A percentile compares a stretch with the other conserved stretches of the same genome.
Conservation (phyloP, 2,888 invertebrate species). For the Diadegma fenestrale region DNA sequence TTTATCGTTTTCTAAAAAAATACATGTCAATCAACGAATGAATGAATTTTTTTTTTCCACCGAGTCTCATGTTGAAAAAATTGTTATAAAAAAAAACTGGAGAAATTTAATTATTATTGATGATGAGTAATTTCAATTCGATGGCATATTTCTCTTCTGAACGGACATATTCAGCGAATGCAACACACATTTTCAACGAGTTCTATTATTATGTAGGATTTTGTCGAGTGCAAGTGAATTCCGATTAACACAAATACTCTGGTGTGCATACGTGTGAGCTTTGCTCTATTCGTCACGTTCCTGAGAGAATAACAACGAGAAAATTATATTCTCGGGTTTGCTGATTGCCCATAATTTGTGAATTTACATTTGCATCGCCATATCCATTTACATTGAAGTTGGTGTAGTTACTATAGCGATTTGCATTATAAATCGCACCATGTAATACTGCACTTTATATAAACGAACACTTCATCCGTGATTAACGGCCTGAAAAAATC, state of each 20-base stretch:
- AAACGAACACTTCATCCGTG: background rate
- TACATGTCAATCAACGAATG: no score
- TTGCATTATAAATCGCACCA: background rate
- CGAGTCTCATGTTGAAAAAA: no score
- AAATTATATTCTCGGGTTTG: slow-evolving; percentile 55
- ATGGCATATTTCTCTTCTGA: slow-evolving; percentile 2
- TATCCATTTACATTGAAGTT: slow-evolving; percentile 59
- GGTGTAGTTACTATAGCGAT: slow-evolving; percentile 8
- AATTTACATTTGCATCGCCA: slow-evolving; percentile 59
- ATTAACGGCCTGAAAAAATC: slow-evolving; percentile 16
- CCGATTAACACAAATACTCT: background rate
- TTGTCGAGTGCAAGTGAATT: background rate
- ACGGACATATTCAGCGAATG: slow-evolving; percentile 1
- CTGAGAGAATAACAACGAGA: slow-evolving; percentile 33
- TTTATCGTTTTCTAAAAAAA: no score
- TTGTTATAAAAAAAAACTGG: background rate
- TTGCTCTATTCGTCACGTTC: slow-evolving; percentile 38
- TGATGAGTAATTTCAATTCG: background rate
- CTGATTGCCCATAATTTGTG: slow-evolving; percentile 58
- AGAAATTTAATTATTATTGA: background rate
- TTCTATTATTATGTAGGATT: background rate
- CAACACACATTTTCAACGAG: slow-evolving; percentile 29
- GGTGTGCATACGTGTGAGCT: slow-evolving; percentile 4
- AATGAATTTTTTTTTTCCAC: no score
- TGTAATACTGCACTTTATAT: background rate